Percentiles rank a stretch among this genome's conserved stretches.
Evolutionary conservation across 2,888 invertebrate genomes (phyloP).

Genomic region (Escarpia spicata): DNA sequence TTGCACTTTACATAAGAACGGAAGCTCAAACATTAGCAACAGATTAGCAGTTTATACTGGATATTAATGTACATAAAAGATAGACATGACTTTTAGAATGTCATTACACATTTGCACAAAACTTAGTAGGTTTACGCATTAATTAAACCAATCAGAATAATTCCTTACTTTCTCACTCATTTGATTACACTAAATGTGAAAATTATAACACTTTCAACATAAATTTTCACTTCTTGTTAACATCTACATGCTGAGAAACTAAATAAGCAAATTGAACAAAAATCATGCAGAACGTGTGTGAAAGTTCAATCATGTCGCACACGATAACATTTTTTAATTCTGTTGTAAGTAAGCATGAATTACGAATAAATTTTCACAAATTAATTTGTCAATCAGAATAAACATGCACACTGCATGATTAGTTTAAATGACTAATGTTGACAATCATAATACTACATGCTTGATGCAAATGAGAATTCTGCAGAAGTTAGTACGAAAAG

Average conservation of each 20-base stretch:
- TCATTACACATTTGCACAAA: too few species aligned
- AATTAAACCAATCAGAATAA: too few species aligned
- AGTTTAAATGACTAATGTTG: background rate
- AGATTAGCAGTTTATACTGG: background rate
- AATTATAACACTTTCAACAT: background rate
- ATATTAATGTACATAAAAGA: background rate
- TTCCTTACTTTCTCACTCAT: too few species aligned
- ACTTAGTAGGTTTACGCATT: too few species aligned
- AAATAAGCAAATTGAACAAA: background rate
- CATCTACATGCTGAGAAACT: background rate
- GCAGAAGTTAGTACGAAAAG: background rate
- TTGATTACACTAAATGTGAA: background rate
- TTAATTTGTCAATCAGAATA: background rate
- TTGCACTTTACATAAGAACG: background rate
- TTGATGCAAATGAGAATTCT: background rate
- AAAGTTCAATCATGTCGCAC: background rate
- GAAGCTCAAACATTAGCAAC: background rate
- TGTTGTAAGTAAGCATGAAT: background rate
- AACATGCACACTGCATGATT: background rate
- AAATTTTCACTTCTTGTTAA: background rate
- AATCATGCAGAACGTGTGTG: background rate
- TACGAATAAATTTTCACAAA: background rate
- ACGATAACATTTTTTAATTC: background rate
- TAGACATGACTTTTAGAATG: background rate
- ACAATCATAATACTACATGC: background rate